Evolutionary conservation across 2,797 vertebrate genomes (phyloP), one percentile per base, ranked within the genome.

Genomic region (Nannoperca australis): DNA sequence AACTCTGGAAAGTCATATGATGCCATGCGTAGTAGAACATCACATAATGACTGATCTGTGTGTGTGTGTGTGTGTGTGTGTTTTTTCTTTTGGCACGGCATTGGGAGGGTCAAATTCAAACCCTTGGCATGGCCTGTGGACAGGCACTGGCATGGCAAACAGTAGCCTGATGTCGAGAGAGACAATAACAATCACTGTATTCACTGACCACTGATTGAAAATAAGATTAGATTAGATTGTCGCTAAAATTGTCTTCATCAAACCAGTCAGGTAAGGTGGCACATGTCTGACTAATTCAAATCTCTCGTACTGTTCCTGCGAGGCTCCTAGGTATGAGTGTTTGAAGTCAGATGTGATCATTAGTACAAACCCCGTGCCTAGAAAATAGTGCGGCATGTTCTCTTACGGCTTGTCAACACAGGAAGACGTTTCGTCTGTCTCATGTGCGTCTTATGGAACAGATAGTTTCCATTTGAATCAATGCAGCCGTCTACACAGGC

Each of bases 51-150:
- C 72, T 86, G 84, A 79, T 69, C 1, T 34, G 34, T 34, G 34
- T 34, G 34, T 34, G 34, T 34, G 34, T 34, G 34, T 34, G 34
- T 34, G 32, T 32, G 32, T 32, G 64, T 70, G 85, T 84, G 79
- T 83, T 76, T 83, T 84, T 80, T 82, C 77, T 53, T 84, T 89
- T 91, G 84, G 86, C 87, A 69, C 59, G 0, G 54, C 20, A 20
- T n/a, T 36, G 20, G 55, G 45, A 24, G 83, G 79, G 84, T 89
- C 81, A 81, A 70, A 89, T 91, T 91, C 78, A 81, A 76, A 79
- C 67, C 72, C 67, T 79, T 81, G 84, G 85, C 86, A 83, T 82
- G 79, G 69, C 71, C 53, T 22, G 38, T 70, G 74, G 70, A 65
- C 59, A 76, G 72, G 24, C 54, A 74, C 71, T 56, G 70, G 50